phyloP scores from a whole-genome alignment of 2,113 vertebrate species.

The Aleadryas rufinucha region DNA sequence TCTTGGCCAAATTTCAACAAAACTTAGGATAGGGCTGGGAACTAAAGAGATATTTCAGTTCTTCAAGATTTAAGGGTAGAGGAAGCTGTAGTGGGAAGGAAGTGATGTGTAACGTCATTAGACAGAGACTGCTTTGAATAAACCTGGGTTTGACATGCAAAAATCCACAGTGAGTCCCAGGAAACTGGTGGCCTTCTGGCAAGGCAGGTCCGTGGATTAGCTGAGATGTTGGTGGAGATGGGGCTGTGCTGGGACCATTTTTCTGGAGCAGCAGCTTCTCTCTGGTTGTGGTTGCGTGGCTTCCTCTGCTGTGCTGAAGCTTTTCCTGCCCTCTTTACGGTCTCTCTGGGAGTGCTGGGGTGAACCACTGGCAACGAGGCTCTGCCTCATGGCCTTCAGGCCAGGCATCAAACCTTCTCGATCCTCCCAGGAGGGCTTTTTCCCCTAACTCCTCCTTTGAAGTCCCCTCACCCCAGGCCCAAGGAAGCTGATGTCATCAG shows the following conservation, averaged over 20 bases:
- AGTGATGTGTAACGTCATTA: accelerated
- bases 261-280: background rate
- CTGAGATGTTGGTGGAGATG: background rate
- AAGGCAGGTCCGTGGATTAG: background rate
- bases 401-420: background rate
- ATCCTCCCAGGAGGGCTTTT: background rate
- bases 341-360: background rate
- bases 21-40: background rate
- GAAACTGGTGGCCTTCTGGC: background rate
- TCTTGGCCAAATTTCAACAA: background rate
- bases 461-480: background rate
- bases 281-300: accelerated
- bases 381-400: background rate
- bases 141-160: background rate
- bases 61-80: background rate
- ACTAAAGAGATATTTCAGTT: background rate
- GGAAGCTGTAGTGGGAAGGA: background rate
- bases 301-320: background rate
- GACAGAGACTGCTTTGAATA: background rate
- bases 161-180: background rate
- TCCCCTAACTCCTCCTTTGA: constrained; percentile 28
- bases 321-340: background rate
- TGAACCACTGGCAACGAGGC: background rate
- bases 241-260: background rate
- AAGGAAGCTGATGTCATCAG: constrained; percentile 58